phyloP scores from a whole-genome alignment of 2,888 invertebrate genomes.

The Diadegma fenestrale region DNA sequence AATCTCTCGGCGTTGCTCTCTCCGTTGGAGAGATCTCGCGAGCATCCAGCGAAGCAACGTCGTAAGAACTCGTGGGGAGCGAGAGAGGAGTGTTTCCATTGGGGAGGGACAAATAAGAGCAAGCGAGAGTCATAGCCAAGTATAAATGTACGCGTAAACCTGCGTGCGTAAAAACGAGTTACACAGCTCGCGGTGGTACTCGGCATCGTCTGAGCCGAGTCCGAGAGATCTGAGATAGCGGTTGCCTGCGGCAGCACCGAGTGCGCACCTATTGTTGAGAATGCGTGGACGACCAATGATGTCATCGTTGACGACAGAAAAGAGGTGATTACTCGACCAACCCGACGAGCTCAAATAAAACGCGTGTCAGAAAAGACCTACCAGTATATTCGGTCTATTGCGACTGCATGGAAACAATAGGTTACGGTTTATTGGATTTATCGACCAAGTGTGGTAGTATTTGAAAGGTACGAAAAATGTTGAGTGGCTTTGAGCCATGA shows the following conservation, averaged over 20 bases:
- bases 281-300: constrained; percentile 66
- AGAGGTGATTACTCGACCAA: constrained; percentile 40
- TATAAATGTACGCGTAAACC: constrained; percentile 18
- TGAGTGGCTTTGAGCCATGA: neutral
- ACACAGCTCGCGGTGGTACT: constrained; percentile 11
- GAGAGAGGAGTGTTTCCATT: neutral
- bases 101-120: constrained; percentile 8
- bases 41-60: constrained; percentile 1
- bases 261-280: constrained; percentile 64
- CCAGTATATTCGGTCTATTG: neutral
- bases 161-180: constrained; percentile 14
- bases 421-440: neutral
- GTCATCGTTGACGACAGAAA: constrained; percentile 54
- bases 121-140: constrained; percentile 6
- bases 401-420: neutral
- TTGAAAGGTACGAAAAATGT: neutral
- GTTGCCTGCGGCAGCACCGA: constrained; percentile 42
- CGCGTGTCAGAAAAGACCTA: constrained; percentile 23
- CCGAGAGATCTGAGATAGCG: constrained; percentile 55
- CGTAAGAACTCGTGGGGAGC: constrained; percentile 3
- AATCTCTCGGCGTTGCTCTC: constrained; percentile 17
- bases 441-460: neutral
- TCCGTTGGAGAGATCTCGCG: constrained; percentile 7
- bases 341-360: constrained; percentile 37
- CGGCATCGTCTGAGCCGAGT: constrained; percentile 34